Evolutionary conservation across 2,113 vertebrate genomes (phyloP), one percentile per base, ranked within the genome.

Genomic region (Python bivittatus): DNA sequence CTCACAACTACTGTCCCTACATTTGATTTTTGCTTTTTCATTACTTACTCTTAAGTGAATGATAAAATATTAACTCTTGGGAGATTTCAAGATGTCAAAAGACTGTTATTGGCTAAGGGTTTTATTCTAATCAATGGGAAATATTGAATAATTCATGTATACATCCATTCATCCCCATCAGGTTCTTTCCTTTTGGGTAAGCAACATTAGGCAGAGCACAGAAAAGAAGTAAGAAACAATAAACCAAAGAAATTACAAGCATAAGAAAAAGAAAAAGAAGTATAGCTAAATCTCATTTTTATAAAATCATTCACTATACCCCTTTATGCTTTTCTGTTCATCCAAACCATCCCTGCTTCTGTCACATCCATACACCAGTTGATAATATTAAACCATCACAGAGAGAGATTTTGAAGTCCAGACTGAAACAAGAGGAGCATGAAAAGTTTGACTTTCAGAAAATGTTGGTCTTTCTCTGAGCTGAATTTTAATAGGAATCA

Each of bases 31-130:
- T 25, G 15, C 6, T 22, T 92, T 91, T 53, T 52, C 29, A 52
- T 84, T 89, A 7, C 68, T 57, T 88, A 38, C 57, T 92, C 88
- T 88, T 84, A 88, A 92, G 58, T 88, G 54, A 60, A 84, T 61
- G 44, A 92, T 92, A 89, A 84, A 92, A 92, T 88, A 89, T 92
- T 92, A 89, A 92, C 91, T 89, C 72, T 89, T 84, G 22, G 44
- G n/a, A 61, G 56, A 89, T 89, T 88, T 89, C 7, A 88, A 64
- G 61, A 91, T 91, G 85, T 85, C 29, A 53, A 61, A 72, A n/a
- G 72, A 89, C 84, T 89, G 57, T 89, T 89, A 84, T 92, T 92
- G 87, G 56, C 72, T 64, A 84, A 89, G 56, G 42, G 57, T 53
- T 89, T 92, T 61, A 44, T 84, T 92, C 56, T 57, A 88, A 88